Conservation (phyloP, 2,797 vertebrate species). For the Siniperca scherzeri region DNA sequence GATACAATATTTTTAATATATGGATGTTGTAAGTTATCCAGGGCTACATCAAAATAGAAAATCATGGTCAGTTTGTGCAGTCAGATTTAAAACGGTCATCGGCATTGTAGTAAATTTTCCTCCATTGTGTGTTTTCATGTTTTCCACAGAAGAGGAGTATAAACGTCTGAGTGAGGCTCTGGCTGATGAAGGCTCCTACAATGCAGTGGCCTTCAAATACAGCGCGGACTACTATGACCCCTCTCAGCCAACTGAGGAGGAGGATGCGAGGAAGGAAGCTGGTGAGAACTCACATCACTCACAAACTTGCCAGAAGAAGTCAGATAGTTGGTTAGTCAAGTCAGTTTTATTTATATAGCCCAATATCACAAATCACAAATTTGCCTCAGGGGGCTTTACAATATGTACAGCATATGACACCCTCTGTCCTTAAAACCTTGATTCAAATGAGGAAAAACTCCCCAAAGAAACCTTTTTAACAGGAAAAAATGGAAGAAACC, state of each 20-base stretch:
- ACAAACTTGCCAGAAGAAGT: background rate
- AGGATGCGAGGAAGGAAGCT: conserved; percentile 89
- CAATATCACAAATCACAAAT: no score
- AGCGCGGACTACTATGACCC: conserved; percentile 98
- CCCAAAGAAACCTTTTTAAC: no score
- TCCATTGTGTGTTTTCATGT: conserved; percentile 53
- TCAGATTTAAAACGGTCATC: background rate
- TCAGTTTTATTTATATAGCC: no score
- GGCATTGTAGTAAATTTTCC: background rate
- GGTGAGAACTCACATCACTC: conserved; percentile 80
- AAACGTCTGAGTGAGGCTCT: conserved; percentile 97
- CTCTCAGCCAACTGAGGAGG: conserved; percentile 97
- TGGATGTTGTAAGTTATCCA: background rate
- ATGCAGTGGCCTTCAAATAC: conserved; percentile 95
- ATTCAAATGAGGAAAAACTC: no score
- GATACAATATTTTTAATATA: background rate
- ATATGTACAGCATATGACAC: no score
- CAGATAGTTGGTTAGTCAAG: background rate
- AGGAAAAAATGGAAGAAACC: no score
- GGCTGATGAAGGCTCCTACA: conserved; percentile 96
- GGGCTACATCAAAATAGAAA: background rate
- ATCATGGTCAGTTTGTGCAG: background rate
- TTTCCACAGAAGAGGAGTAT: conserved; percentile 97
- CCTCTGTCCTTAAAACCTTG: no score
- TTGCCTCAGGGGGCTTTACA: no score